Conservation (phyloP, 2,113 vertebrate genomes). For the Ailurus styani region DNA sequence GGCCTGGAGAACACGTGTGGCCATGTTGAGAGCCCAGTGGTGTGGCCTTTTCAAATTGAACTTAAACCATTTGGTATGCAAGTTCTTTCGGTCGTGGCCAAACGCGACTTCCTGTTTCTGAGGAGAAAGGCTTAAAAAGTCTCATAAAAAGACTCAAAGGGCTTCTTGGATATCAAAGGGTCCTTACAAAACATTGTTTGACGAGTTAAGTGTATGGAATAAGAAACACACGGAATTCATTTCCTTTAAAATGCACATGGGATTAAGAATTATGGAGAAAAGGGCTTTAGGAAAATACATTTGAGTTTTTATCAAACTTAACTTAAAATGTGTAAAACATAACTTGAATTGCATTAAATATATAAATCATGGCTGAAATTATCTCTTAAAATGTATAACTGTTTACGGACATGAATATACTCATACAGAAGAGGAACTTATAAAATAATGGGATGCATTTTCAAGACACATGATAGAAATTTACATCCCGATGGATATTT, state of each 20-base stretch:
- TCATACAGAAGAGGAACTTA: background rate
- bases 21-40: background rate
- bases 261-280: conserved; percentile 67
- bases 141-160: conserved; percentile 75
- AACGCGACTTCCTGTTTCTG: conserved; percentile 70
- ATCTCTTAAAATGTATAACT: background rate
- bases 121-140: conserved; percentile 68
- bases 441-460: background rate
- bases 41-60: conserved; percentile 46
- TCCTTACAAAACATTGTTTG: conserved; percentile 63
- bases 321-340: conserved; percentile 47
- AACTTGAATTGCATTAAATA: background rate
- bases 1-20: background rate
- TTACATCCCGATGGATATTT: background rate
- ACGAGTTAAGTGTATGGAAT: conserved; percentile 68
- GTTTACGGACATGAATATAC: background rate
- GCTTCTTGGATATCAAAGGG: conserved; percentile 76
- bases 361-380: background rate
- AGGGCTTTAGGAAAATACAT: conserved; percentile 48
- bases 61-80: conserved; percentile 41
- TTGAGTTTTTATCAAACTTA: conserved; percentile 50
- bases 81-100: conserved; percentile 59
- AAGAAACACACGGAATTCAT: conserved; percentile 72
- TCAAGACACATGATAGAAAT: background rate
- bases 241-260: conserved; percentile 71